Evolutionary conservation across 2,888 invertebrate genomes (phyloP).

Genomic region (Cephus nigrinus): DNA sequence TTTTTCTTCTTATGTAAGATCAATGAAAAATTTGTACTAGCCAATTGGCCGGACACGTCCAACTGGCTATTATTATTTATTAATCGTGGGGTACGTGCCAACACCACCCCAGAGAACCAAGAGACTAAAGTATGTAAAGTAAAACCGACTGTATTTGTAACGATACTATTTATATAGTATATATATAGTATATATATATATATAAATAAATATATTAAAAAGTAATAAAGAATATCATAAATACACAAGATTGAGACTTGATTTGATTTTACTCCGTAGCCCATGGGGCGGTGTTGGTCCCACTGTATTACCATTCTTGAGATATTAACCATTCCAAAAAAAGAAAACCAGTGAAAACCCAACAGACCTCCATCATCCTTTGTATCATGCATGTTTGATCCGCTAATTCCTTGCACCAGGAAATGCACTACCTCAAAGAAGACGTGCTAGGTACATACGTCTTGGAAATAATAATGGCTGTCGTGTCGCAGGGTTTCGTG

Average conservation of each 20-base stretch:
- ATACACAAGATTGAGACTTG: conserved; percentile 16
- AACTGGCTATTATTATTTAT: conserved; percentile 1
- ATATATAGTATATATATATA: not conserved
- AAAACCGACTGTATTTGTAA: conserved; percentile 1
- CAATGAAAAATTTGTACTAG: too few relatives aligned
- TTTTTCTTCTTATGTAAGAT: too few relatives aligned
- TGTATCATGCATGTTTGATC: too few relatives aligned
- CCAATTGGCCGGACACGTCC: not conserved
- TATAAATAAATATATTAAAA: not conserved
- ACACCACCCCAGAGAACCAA: conserved; percentile 7
- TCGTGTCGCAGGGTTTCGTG: too few relatives aligned
- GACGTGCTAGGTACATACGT: too few relatives aligned
- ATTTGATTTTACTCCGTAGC: conserved; percentile 19
- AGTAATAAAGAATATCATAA: conserved; percentile 31
- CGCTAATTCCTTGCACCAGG: too few relatives aligned
- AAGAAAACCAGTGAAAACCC: not conserved
- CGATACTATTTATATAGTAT: conserved; percentile 3
- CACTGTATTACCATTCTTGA: conserved; percentile 19
- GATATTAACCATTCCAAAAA: not conserved
- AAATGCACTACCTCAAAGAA: too few relatives aligned
- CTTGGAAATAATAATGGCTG: too few relatives aligned
- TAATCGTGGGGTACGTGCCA: conserved; percentile 10
- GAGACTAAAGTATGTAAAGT: not conserved
- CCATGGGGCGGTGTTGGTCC: conserved; percentile 39
- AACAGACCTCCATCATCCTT: too few relatives aligned